Base-by-base conservation (phyloP, 23 tunicate genomes). In the Aplidium turbinatum region DNA sequence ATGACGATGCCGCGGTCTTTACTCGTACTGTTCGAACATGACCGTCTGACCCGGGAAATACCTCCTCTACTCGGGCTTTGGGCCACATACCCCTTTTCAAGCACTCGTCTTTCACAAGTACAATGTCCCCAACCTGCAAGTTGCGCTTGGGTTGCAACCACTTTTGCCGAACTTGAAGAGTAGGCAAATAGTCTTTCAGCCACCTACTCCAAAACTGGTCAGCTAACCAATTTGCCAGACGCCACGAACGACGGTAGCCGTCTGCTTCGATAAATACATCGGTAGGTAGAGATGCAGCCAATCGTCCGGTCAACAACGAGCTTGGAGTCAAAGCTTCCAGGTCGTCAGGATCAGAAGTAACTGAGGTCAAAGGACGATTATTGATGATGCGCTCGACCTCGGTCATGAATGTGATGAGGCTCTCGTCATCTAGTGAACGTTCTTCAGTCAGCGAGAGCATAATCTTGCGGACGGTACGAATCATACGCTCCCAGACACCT, bases 151-250 rank as follows among this genome's bases (percentile, higher is more conserved):
- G 77, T 19, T 19, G 22, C 20, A 71, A 31, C 82, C 82, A 77
- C 30, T 77, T 75, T 27, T 35, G 69, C 18, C 80, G 80, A 4
- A 9, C 13, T 58, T 75, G 70, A n/a, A 75, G 31, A 26, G 58
- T 13, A 0, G 48, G 72, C 0, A 75, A 1, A 36, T 75, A 75
- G 0, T 57, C 80, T 34, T 1, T 19, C 32, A 21, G 34, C 68
- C 68, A 75, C 21, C 80, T 24, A 33, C 31, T 35, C 80, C 80
- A 75, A 24, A 75, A 75, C 52, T n/a, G n/a, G 1, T 75, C 70
- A 0, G 20, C 0, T 22, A 24, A 1, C 20, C 64, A 22, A 29
- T 55, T 71, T 9, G 20, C 0, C 6, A 31, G 24, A 31, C 80
- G 0, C 51, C 52, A 75, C 4, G 68, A 60, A 28, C 38, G 18